phyloP scores from a whole-genome alignment of 30 jellyfish, hydroid and myxozoan species.

The Catostylus mosaicus region DNA sequence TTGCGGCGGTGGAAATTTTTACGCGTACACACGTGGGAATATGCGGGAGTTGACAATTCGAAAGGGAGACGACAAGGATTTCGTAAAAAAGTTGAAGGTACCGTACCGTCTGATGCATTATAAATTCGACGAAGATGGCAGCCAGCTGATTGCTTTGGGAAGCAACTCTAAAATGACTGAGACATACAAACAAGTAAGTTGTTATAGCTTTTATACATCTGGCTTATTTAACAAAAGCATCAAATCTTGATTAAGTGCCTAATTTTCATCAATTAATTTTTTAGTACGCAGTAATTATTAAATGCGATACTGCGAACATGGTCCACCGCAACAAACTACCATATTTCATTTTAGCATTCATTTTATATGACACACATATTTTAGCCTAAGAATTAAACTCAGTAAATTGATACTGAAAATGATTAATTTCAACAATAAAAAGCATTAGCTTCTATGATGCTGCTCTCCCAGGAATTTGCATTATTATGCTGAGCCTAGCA shows the following conservation, averaged over 20 bases:
- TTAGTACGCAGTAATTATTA: too few relatives aligned
- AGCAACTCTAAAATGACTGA: slow-evolving; percentile 47
- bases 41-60: slow-evolving; percentile 41
- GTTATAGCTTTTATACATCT: background rate
- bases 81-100: slow-evolving; percentile 37
- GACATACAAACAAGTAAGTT: slow-evolving; percentile 58
- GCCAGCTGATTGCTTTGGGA: slow-evolving; percentile 40
- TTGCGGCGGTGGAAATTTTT: slow-evolving; percentile 66
- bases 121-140: slow-evolving; percentile 45
- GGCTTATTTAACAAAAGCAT: background rate
- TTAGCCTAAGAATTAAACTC: too few relatives aligned
- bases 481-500: too few relatives aligned
- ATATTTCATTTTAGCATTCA: too few relatives aligned
- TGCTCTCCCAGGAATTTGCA: too few relatives aligned
- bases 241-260: background rate
- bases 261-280: too few relatives aligned
- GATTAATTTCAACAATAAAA: too few relatives aligned
- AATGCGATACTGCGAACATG: too few relatives aligned
- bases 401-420: too few relatives aligned
- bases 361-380: too few relatives aligned
- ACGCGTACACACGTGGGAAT: slow-evolving; percentile 69
- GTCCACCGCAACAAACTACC: too few relatives aligned
- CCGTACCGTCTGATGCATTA: slow-evolving; percentile 45
- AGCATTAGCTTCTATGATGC: too few relatives aligned
- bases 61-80: slow-evolving; percentile 42